Conservation (phyloP, 2,113 vertebrate genomes). For the Hippopotamus amphibius region DNA sequence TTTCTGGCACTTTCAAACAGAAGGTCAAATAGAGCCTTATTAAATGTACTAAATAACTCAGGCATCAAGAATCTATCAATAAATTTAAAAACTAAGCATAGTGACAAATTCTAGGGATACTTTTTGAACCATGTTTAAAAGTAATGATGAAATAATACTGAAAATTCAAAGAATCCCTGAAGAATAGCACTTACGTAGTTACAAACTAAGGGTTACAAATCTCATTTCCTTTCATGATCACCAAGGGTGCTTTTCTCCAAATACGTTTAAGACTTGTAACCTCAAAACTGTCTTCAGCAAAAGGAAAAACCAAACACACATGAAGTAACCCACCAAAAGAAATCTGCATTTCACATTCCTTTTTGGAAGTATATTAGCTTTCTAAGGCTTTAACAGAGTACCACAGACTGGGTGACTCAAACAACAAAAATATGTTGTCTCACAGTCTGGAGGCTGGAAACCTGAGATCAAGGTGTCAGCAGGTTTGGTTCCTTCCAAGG, state of each 20-base stretch:
- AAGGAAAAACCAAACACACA: background rate
- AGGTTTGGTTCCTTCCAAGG: too few relatives aligned
- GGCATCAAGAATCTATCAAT: background rate
- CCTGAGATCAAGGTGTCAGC: background rate
- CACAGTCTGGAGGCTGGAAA: background rate
- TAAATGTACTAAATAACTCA: background rate
- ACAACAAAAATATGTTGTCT: background rate
- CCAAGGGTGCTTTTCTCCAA: background rate
- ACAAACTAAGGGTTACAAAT: background rate
- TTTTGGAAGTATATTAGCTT: background rate
- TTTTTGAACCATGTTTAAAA: constrained; percentile 16
- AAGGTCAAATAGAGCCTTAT: background rate
- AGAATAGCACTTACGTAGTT: background rate
- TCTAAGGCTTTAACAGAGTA: background rate
- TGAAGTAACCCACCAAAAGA: background rate
- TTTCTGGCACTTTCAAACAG: background rate
- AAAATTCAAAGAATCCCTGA: background rate
- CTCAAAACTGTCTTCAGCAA: background rate
- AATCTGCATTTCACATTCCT: too few relatives aligned
- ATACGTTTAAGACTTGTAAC: background rate
- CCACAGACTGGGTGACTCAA: background rate
- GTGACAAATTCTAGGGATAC: background rate
- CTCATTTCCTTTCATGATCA: background rate
- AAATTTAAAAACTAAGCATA: background rate
- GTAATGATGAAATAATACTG: background rate